Conservation (phyloP, 2,113 vertebrate species). For the Eptesicus fuscus region DNA sequence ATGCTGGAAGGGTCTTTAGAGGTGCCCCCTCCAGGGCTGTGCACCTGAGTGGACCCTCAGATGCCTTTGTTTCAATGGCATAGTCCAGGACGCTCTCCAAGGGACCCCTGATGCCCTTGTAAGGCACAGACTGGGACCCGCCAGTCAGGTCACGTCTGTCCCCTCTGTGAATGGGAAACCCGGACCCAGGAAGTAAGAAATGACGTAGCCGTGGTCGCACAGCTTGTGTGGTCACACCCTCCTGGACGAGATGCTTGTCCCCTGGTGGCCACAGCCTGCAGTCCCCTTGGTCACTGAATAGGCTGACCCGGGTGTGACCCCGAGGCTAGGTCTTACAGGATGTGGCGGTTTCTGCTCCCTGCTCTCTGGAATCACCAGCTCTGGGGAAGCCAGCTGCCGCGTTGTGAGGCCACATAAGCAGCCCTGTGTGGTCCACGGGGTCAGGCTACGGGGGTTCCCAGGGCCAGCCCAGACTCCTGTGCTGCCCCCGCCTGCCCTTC, state of each 20-base stretch:
- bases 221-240: no score
- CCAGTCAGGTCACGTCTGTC: neutral
- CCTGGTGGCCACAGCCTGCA: neutral
- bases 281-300: neutral
- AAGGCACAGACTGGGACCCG: neutral
- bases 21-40: neutral
- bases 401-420: neutral
- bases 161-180: neutral
- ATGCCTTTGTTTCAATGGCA: neutral
- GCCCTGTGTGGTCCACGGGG: neutral
- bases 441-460: no score
- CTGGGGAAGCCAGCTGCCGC: neutral
- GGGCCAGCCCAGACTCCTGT: neutral
- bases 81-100: neutral
- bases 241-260: no score
- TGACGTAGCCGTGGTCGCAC: neutral
- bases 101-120: neutral
- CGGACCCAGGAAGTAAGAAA: neutral
- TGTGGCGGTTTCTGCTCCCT: rapidly evolving
- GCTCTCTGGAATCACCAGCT: neutral
- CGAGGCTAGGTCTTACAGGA: neutral
- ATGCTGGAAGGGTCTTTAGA: neutral
- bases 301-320: neutral
- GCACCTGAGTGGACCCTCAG: neutral
- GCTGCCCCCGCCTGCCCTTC: no score